Conservation (phyloP, 2,113 vertebrate species). For the Microcebus lehilahytsara region DNA sequence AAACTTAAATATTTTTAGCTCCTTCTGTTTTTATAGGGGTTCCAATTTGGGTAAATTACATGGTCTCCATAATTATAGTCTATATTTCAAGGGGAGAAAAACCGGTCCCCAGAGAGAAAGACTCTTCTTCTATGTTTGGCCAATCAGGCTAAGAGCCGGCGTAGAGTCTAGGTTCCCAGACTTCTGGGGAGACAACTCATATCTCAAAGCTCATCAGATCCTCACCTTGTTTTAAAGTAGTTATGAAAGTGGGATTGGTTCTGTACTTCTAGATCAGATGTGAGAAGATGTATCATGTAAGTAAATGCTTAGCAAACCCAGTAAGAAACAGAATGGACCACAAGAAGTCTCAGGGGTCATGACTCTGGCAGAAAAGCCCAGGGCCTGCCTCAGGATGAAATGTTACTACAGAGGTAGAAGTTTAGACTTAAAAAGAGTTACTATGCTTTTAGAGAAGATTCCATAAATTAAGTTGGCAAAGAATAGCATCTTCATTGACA, state of each 20-base stretch:
- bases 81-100: background rate
- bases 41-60: background rate
- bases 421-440: background rate
- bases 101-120: background rate
- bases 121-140: background rate
- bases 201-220: background rate
- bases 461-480: background rate
- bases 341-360: background rate
- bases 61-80: background rate
- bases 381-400: background rate
- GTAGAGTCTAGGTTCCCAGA: background rate
- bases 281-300: background rate
- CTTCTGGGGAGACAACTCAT: background rate
- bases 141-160: rapidly evolving
- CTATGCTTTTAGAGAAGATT: background rate
- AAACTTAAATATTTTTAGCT: conserved; percentile 35
- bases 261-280: background rate
- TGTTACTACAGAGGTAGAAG: background rate
- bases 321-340: background rate
- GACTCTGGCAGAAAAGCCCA: background rate
- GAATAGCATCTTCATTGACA: background rate
- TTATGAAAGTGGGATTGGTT: background rate
- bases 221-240: background rate
- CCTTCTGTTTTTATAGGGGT: background rate
- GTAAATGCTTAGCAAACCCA: background rate